phyloP scores from a whole-genome alignment of 2,113 vertebrate species.

The Progne subis region DNA sequence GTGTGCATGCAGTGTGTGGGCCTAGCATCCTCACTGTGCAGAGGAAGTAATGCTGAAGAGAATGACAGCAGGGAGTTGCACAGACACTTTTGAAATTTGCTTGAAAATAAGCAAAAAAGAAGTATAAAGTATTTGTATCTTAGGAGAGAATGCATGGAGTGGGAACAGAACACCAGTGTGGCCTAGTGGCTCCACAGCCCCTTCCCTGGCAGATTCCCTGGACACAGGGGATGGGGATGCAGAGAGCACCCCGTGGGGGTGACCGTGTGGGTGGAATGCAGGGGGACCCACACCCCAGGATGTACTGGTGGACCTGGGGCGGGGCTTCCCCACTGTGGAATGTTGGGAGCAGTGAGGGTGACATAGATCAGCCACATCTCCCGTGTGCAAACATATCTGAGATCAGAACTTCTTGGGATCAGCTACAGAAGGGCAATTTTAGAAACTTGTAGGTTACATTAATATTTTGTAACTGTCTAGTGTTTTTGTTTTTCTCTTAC shows the following conservation, averaged over 20 bases:
- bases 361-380: neutral
- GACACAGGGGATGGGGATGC: fast-evolving
- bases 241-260: neutral
- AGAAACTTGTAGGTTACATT: neutral
- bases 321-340: neutral
- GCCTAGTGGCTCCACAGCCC: fast-evolving
- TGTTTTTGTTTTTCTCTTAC: neutral
- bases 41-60: neutral
- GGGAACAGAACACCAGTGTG: neutral
- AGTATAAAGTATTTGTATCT: neutral
- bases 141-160: neutral
- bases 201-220: neutral
- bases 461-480: neutral
- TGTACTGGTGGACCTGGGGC: fast-evolving
- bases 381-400: fast-evolving
- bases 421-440: neutral
- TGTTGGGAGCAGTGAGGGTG: neutral
- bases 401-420: neutral
- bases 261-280: fast-evolving
- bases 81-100: neutral
- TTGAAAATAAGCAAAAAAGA: neutral
- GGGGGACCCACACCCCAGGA: neutral
- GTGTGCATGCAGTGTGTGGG: neutral
- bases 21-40: neutral
- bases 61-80: neutral